Evolutionary conservation across 2,888 invertebrate species (phyloP), one percentile per base, ranked within the genome.

Genomic region (Drosophila prolongata): DNA sequence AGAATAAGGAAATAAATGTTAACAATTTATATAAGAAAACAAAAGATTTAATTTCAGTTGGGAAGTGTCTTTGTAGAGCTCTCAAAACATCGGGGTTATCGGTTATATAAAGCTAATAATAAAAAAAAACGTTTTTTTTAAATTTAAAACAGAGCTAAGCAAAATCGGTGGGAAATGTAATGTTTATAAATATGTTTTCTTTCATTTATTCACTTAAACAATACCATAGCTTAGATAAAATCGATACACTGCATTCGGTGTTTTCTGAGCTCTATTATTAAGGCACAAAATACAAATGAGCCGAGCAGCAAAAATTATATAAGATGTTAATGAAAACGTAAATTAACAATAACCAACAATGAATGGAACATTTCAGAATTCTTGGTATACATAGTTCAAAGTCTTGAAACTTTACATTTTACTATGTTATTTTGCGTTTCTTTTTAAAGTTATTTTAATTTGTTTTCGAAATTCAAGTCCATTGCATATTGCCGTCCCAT

Each of bases 401-500:
- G 43, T 40, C 60, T 61, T 54, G 49, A 44, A 47, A 9, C 14
- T 16, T 30, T 11, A 9, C 4, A 27, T n/a, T 30, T 30, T 14
- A 27, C 1, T 9, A 16, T 10, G 54, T 30, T 34, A 1, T 19
- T 19, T 52, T 65, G 16, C 30, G 38, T 54, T n/a, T 72, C 16
- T 16, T 40, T 62, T 8, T 6, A 30, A 34, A 30, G 3, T 30
- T 24, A 24, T 24, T 24, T 24, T 24, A 24, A 4, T 11, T 60
- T 16, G 2, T 44, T 16, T 64, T 47, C 44, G 24, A 79, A 44
- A 70, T 75, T 57, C 11, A 59, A 60, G 79, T 79, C 79, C 82
- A 89, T 79, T 67, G 54, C 71, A 80, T 61, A 67, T 78, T 70
- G 82, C 85, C 89, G 89, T 87, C 89, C 85, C 78, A 67, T 72